phyloP scores from a whole-genome alignment of 1,140 invertebrate species.

The Cyclargus thomasi region DNA sequence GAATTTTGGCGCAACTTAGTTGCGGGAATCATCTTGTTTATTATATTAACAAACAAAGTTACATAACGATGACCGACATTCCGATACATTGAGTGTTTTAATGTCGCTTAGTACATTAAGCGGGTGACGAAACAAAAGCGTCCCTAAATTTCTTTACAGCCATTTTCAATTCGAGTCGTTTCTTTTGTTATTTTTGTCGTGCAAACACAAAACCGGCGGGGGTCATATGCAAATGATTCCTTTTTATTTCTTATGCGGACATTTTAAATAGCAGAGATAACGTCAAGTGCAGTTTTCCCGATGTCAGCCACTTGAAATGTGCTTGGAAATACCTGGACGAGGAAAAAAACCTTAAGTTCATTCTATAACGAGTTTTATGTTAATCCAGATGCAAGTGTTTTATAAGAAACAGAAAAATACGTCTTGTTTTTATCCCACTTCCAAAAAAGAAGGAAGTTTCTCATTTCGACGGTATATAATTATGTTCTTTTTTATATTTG shows the following conservation, averaged over 20 bases:
- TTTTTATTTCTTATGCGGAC: slow-evolving; percentile 20
- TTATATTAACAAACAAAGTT: not conserved
- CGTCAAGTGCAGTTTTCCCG: slow-evolving; percentile 20
- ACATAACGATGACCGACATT: not conserved
- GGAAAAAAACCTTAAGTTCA: not conserved
- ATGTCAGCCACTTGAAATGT: slow-evolving; percentile 20
- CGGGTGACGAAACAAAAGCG: not conserved
- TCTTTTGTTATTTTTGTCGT: not conserved
- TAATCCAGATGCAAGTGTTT: not conserved
- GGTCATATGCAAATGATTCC: slow-evolving; percentile 24
- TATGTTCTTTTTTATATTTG: too few relatives aligned
- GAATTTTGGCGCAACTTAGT: too few relatives aligned
- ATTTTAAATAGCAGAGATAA: slow-evolving; percentile 23
- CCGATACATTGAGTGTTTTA: not conserved
- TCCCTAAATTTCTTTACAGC: not conserved
- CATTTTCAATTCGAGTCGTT: slow-evolving; percentile 5
- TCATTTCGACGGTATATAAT: too few relatives aligned
- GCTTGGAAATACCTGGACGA: slow-evolving; percentile 6
- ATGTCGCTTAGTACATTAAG: not conserved
- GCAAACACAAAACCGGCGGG: slow-evolving; percentile 1
- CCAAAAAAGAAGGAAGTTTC: not conserved
- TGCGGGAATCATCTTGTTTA: too few relatives aligned
- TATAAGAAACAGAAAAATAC: not conserved
- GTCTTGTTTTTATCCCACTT: not conserved
- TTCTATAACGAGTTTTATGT: not conserved